A percentile compares a stretch with the other conserved stretches of the same genome.
Evolutionary conservation across 2,113 vertebrate genomes (phyloP).

Genomic region (Siniperca knerii): DNA sequence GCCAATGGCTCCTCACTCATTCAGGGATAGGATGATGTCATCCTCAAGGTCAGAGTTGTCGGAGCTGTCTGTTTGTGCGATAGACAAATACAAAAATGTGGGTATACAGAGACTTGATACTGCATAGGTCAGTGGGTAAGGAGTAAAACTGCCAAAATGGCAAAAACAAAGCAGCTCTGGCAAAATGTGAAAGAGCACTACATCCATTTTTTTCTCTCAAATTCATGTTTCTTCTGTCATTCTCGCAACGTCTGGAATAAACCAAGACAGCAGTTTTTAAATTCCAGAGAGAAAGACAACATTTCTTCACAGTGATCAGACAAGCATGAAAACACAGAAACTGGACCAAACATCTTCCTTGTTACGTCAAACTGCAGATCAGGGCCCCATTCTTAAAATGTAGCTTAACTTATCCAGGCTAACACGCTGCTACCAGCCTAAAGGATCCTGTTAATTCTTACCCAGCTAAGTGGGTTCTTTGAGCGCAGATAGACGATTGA

Average conservation of each 20-base stretch:
- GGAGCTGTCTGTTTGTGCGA: slow-evolving; percentile 92
- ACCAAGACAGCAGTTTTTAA: slow-evolving; percentile 39
- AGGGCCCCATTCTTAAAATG: neutral
- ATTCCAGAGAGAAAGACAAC: slow-evolving; percentile 4
- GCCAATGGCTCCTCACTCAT: slow-evolving; percentile 76
- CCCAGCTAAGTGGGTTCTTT: neutral
- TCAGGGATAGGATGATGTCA: slow-evolving; percentile 95
- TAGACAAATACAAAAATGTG: slow-evolving; percentile 54
- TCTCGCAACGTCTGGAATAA: neutral
- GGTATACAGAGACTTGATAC: slow-evolving; percentile 19
- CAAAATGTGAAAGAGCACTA: slow-evolving; percentile 2
- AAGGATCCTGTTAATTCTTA: neutral
- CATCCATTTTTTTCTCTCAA: neutral
- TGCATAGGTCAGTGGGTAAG: slow-evolving; percentile 46
- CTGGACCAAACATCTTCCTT: slow-evolving; percentile 8
- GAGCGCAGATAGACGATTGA: neutral
- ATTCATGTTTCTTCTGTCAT: slow-evolving; percentile 16
- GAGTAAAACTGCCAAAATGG: slow-evolving; percentile 36
- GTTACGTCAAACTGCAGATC: slow-evolving; percentile 1
- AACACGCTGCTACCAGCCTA: neutral
- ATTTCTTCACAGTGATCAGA: slow-evolving; percentile 21
- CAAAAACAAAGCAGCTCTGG: slow-evolving; percentile 40
- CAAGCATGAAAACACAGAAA: slow-evolving; percentile 33
- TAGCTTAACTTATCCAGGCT: neutral
- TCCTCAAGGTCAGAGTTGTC: slow-evolving; percentile 99